A percentile compares a stretch with the other conserved stretches of the same genome.
These are phyloP conservation scores for Tuberolachnus salignus DNA, from an alignment of 2,888 invertebrate species.

Conservation along the genomic window DNA sequence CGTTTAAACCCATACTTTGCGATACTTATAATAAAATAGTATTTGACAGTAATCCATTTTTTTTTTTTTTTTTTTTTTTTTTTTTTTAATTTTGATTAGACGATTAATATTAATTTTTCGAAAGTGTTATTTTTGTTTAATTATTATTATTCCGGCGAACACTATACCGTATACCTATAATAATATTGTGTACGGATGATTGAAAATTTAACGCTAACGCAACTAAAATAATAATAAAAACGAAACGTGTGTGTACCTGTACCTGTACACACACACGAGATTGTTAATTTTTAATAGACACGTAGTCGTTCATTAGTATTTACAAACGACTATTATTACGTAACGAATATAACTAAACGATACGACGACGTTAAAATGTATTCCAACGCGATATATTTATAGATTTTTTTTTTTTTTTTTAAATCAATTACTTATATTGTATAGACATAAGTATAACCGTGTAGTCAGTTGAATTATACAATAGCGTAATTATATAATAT, in stretches of 20 bases:
- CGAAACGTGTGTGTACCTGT: no score
- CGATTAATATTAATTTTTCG: no score
- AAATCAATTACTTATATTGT: neutral
- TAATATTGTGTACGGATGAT: no score
- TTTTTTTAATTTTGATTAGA: no score
- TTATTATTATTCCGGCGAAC: neutral
- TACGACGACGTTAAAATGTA: neutral
- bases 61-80: no score
- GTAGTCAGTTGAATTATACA: no score
- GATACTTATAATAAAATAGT: neutral
- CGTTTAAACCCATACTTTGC: neutral
- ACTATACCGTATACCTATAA: neutral
- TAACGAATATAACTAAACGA: neutral
- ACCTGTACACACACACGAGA: neutral
- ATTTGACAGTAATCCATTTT: neutral
- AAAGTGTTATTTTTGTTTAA: no score
- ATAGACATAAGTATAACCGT: no score
- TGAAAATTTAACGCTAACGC: no score
- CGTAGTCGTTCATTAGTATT: neutral
- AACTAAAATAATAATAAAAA: no score
- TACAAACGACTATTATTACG: neutral
- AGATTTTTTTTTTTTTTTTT: neutral
- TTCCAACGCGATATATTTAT: neutral
- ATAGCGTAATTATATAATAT: no score
- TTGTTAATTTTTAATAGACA: neutral